Evolutionary conservation across 2,888 invertebrate genomes (phyloP).

Genomic region (Acronicta alni): DNA sequence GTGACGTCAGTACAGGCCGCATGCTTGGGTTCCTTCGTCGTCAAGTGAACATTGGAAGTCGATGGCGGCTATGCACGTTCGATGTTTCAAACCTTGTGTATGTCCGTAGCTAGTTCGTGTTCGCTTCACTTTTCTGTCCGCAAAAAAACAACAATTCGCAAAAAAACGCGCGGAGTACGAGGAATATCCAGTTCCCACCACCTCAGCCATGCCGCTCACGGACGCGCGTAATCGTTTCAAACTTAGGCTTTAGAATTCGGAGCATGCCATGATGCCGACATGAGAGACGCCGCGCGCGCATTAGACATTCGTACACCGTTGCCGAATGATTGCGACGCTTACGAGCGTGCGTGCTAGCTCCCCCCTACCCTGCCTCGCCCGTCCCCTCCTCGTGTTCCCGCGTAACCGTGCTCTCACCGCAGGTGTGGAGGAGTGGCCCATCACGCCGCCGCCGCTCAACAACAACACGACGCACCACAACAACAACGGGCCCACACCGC

Average conservation of each 20-base stretch:
- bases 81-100: conserved; percentile 66
- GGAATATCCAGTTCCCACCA: conserved; percentile 78
- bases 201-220: conserved; percentile 78
- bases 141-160: conserved; percentile 54
- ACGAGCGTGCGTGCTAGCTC: conserved; percentile 68
- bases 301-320: conserved; percentile 70
- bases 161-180: conserved; percentile 75
- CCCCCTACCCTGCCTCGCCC: conserved; percentile 67
- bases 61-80: conserved; percentile 68
- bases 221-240: conserved; percentile 79
- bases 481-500: conserved; percentile 85
- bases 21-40: conserved; percentile 44
- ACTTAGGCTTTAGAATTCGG: conserved; percentile 71
- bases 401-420: conserved; percentile 86
- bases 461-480: conserved; percentile 89
- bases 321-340: conserved; percentile 71
- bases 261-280: conserved; percentile 65
- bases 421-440: conserved; percentile 88
- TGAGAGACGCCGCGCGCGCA: conserved; percentile 75
- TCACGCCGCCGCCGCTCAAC: conserved; percentile 86
- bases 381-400: conserved; percentile 94
- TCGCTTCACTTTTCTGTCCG: conserved; percentile 77
- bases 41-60: conserved; percentile 66
- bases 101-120: conserved; percentile 83
- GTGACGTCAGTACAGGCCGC: conserved; percentile 27